phyloP scores from a whole-genome alignment of 1,140 invertebrate genomes.

The Cotesia typhae region DNA sequence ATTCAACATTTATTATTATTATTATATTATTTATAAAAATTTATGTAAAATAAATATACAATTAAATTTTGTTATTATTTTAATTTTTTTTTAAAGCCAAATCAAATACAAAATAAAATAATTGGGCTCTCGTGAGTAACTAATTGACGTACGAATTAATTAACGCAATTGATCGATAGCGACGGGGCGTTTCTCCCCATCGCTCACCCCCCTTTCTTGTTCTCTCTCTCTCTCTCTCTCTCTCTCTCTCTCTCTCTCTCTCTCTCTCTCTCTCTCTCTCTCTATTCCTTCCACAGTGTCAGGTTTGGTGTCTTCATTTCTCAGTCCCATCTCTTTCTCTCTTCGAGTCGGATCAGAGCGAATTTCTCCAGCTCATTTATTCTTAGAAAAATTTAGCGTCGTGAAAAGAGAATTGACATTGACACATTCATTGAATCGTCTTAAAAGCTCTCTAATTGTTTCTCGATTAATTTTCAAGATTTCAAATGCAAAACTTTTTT shows the following conservation, averaged over 20 bases:
- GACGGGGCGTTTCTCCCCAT: constrained; percentile 33
- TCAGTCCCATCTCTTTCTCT: too few relatives aligned
- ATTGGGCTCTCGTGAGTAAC: constrained; percentile 32
- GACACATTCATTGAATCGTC: constrained; percentile 22
- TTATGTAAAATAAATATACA: not conserved
- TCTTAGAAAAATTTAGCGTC: not conserved
- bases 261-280: too few relatives aligned
- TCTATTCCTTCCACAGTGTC: too few relatives aligned
- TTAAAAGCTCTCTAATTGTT: constrained; percentile 15
- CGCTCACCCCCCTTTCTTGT: too few relatives aligned
- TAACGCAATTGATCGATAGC: constrained; percentile 56
- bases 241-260: too few relatives aligned
- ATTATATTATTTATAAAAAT: not conserved
- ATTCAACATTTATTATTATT: too few relatives aligned
- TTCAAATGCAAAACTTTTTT: not conserved
- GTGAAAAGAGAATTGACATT: constrained; percentile 16
- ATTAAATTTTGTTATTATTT: too few relatives aligned
- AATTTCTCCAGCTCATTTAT: constrained; percentile 7
- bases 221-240: too few relatives aligned
- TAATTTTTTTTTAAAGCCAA: too few relatives aligned
- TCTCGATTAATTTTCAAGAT: not conserved
- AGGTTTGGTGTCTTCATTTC: too few relatives aligned
- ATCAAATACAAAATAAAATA: not conserved
- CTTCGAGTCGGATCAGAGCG: too few relatives aligned
- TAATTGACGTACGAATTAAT: constrained; percentile 65